phyloP scores from a whole-genome alignment of 1,140 invertebrate genomes.

The Trigoniulus corallinus region DNA sequence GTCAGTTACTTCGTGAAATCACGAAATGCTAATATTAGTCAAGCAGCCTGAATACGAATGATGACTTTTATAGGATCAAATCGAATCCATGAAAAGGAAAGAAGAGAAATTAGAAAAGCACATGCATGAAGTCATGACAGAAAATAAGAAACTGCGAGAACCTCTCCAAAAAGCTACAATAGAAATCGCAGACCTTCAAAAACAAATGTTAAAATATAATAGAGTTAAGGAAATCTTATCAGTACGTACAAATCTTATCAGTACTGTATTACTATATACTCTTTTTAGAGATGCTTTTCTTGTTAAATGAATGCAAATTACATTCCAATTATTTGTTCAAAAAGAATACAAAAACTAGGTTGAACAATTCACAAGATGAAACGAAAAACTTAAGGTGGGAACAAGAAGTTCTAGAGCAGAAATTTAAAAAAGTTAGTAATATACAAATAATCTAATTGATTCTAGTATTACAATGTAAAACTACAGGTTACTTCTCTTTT shows the following conservation, averaged over 20 bases:
- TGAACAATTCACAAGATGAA: not conserved
- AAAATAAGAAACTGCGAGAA: conserved; percentile 51
- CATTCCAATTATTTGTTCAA: too few species aligned
- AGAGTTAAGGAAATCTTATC: conserved; percentile 50
- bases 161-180: conserved; percentile 49
- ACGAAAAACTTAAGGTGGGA: conserved; percentile 21
- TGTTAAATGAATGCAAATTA: too few species aligned
- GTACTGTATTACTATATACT: conserved; percentile 5
- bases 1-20: too few species aligned
- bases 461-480: not conserved
- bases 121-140: conserved; percentile 40
- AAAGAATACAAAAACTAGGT: not conserved
- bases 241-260: conserved; percentile 17
- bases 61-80: conserved; percentile 57
- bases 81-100: conserved; percentile 60
- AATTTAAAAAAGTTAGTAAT: conserved; percentile 48
- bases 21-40: too few species aligned
- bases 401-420: conserved; percentile 52
- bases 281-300: conserved; percentile 29
- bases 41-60: too few species aligned
- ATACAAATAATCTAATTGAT: not conserved
- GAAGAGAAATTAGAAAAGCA: conserved; percentile 57
- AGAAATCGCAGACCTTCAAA: conserved; percentile 46
- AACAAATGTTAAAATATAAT: conserved; percentile 58
- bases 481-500: not conserved